phyloP scores from a whole-genome alignment of 2,888 invertebrate genomes.

The Globia sparganii region DNA sequence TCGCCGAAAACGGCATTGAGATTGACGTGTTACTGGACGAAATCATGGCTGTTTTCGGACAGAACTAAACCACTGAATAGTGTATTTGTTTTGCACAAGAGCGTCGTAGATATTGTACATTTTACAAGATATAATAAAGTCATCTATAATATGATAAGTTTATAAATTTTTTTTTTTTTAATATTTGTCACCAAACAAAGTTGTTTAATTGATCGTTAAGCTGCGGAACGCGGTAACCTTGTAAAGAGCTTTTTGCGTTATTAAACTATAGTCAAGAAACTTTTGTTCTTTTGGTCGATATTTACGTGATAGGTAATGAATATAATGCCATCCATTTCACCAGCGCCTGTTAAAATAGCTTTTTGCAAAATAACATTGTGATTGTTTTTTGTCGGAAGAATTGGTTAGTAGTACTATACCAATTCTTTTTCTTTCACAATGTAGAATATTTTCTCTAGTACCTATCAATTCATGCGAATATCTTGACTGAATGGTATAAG shows the following conservation, averaged over 20 bases:
- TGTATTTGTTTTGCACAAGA: constrained; percentile 4
- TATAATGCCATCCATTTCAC: not conserved
- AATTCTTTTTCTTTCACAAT: not conserved
- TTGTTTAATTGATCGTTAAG: constrained; percentile 21
- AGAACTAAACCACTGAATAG: constrained; percentile 64
- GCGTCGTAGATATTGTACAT: not conserved
- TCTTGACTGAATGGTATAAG: not conserved
- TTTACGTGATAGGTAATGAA: not conserved
- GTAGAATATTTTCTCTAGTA: not conserved
- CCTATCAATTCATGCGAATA: not conserved
- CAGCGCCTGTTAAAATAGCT: not conserved
- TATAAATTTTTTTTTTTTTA: constrained; percentile 6
- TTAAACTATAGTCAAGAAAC: not conserved
- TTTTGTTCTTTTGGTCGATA: not conserved
- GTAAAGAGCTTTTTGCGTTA: constrained; percentile 9
- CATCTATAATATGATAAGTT: constrained; percentile 5
- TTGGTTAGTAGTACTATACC: too few relatives aligned
- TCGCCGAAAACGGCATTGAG: constrained; percentile 79
- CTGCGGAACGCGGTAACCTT: constrained; percentile 13
- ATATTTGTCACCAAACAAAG: constrained; percentile 11
- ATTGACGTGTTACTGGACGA: constrained; percentile 70
- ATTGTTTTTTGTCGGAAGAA: too few relatives aligned
- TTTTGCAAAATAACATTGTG: not conserved
- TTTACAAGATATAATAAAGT: constrained; percentile 10
- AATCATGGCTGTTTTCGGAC: constrained; percentile 80